Evolutionary conservation across 2,797 vertebrate species (phyloP).

Genomic region (Allobates femoralis): DNA sequence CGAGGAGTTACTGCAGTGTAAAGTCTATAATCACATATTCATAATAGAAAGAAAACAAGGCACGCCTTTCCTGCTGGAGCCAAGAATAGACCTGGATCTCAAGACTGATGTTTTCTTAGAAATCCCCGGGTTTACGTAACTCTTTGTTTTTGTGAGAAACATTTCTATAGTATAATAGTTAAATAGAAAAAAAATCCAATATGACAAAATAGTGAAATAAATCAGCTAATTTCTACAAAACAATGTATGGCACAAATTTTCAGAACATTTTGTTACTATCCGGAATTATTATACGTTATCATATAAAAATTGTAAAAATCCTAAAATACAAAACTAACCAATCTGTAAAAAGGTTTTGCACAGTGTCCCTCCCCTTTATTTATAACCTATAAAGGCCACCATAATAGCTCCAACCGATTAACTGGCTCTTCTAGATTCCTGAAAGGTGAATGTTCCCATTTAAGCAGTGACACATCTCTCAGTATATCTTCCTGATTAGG

Average conservation of each 20-base stretch:
- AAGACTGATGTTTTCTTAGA: background rate
- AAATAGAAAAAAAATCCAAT: background rate
- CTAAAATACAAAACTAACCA: background rate
- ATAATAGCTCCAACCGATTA: background rate
- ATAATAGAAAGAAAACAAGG: conserved; percentile 39
- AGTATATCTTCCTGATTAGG: background rate
- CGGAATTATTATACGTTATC: background rate
- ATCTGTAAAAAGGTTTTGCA: background rate
- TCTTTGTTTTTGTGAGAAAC: background rate
- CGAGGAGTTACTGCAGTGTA: background rate
- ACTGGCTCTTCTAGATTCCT: background rate
- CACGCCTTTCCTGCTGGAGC: conserved; percentile 38
- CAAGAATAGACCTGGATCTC: conserved; percentile 34
- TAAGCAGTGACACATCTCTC: background rate
- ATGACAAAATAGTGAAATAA: background rate
- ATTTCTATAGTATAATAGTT: background rate
- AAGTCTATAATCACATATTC: conserved; percentile 19
- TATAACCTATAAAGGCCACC: too few species aligned
- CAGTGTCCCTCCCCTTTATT: too few species aligned
- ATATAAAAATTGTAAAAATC: background rate
- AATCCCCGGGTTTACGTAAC: background rate
- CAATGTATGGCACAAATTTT: too few species aligned
- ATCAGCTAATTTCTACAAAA: too few species aligned
- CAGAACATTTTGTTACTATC: too few species aligned
- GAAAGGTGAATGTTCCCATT: background rate